These are phyloP conservation scores for Montipora efflorescens DNA, from an alignment of 64 coral and sea anemone species.

Conservation along the genomic window DNA sequence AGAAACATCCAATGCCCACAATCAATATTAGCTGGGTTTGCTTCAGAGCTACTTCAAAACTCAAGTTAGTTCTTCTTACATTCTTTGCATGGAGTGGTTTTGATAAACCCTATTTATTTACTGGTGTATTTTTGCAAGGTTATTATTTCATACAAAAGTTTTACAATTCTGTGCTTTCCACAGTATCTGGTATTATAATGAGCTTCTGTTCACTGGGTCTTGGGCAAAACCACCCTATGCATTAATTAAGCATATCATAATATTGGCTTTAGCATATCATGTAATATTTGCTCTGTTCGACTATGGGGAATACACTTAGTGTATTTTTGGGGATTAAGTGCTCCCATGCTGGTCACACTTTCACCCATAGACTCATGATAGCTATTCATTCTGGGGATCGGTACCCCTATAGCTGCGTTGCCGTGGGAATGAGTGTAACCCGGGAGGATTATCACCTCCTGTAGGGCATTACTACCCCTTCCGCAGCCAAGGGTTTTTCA, in stretches of 20 bases:
- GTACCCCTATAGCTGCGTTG: slow-evolving; percentile 33
- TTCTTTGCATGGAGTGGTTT: no score
- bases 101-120: no score
- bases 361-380: neutral
- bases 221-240: no score
- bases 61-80: no score
- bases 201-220: no score
- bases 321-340: slow-evolving; percentile 18
- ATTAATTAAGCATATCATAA: no score
- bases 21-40: neutral
- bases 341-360: neutral
- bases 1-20: neutral
- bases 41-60: neutral
- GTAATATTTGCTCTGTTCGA: neutral
- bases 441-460: slow-evolving; percentile 25
- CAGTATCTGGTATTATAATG: no score
- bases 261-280: neutral
- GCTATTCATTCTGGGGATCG: slow-evolving; percentile 1
- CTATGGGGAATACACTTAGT: slow-evolving; percentile 13
- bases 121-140: no score
- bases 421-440: slow-evolving; percentile 5
- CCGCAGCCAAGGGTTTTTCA: slow-evolving; percentile 24
- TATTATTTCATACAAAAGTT: no score
- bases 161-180: no score
- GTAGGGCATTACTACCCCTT: slow-evolving; percentile 36